Percentiles rank a stretch among this genome's conserved stretches.
phyloP scores from a whole-genome alignment of 2,797 vertebrate genomes.

The Pristis pectinata region DNA sequence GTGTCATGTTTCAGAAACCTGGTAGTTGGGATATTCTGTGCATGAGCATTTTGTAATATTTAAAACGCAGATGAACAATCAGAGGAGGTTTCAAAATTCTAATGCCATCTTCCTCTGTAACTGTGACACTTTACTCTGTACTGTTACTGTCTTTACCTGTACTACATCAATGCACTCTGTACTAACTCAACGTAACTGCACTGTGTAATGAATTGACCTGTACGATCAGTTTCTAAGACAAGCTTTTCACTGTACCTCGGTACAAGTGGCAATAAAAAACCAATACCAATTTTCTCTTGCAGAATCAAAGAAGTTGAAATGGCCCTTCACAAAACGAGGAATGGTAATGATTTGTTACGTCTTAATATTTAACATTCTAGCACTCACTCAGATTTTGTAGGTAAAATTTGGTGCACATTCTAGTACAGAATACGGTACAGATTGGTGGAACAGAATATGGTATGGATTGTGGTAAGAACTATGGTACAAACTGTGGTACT shows the following conservation, averaged over 20 bases:
- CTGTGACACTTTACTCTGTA: no score
- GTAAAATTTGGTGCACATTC: not conserved
- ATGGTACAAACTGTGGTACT: no score
- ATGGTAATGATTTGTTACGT: conserved; percentile 50
- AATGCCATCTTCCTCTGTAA: not conserved
- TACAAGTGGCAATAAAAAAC: no score
- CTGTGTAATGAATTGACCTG: no score
- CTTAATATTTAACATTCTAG: not conserved
- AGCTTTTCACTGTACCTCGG: no score
- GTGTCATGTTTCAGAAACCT: not conserved
- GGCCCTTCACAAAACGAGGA: conserved; percentile 74
- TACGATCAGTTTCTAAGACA: no score
- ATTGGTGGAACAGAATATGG: conserved; percentile 46
- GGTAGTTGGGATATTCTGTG: not conserved
- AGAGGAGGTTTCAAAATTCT: not conserved
- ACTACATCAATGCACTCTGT: no score
- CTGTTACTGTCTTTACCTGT: no score
- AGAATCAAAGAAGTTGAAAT: conserved; percentile 84
- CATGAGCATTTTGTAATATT: not conserved
- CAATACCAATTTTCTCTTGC: conserved; percentile 39
- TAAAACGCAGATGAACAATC: not conserved
- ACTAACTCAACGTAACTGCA: no score
- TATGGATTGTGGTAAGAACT: conserved; percentile 39
- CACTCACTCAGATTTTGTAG: not conserved
- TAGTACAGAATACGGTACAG: no score